Evolutionary conservation across 2,113 vertebrate species (phyloP), one percentile per base, ranked within the genome.

Genomic region (Hylia prasina): DNA sequence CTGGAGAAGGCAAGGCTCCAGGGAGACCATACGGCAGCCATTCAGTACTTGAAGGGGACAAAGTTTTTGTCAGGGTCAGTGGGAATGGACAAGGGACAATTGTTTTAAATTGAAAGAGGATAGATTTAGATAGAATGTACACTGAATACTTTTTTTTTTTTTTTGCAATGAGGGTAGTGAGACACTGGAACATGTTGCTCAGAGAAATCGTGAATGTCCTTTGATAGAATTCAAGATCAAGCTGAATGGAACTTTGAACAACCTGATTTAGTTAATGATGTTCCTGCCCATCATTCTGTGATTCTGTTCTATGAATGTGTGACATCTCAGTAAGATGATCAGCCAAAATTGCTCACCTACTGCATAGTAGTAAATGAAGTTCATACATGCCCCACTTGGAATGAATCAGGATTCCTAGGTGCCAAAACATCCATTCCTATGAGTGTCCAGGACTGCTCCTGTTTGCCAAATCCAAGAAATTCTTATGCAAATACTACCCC

Each of bases 101-200:
- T 22, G 15, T 35, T 85, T 82, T 47, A 57, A 56, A 68, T 30
- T 47, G 19, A 68, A 72, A 77, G 70, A 30, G 5, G 4, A 4
- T 42, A 30, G 22, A 71, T 47, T 81, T 66, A 71, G 22, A 35
- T 7, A 25, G 33, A 15, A 44, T 28, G 1, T 24, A 28, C 16
- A 65, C 48, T 8, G 18, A 44, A 48, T 28, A 28, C 2, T 11
- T 6, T 31, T 57, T 66, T 57, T 63, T 11, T 6, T 31, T 57
- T 66, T 57, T 63, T 30, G 17, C 11, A 10, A 2, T 21, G 20
- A 13, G 8, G 2, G 2, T 30, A 1, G 6, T n/a, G 23, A 66
- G 23, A 27, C 23, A 30, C 10, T 21, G 60, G 37, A 66, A 58
- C 6, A 39, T 3, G 13, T 30, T 82, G 10, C 23, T 42, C 33